Base-by-base conservation (phyloP, 2,888 invertebrate genomes). In the Phymatocera aterrima region DNA sequence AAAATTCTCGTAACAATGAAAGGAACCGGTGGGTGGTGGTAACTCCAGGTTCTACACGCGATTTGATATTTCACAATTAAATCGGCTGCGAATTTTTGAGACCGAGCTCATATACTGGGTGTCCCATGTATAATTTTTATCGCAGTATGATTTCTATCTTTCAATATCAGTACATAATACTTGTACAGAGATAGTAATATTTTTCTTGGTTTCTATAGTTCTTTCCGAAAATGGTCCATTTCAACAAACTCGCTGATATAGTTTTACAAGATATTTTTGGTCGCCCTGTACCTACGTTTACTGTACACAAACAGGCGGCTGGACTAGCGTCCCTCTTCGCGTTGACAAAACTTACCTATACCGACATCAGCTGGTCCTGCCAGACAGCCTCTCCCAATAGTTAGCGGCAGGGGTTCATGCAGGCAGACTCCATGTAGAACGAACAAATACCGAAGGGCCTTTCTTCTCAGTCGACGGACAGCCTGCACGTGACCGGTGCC, bases 341-440 rank as follows among this genome's bases (percentile, higher is more conserved):
- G 37, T 64, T 34, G 61, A 64, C 61, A 34, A 37, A 37, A 34
- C 61, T 64, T 37, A 37, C 37, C 61, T 64, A n/a, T n/a, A 37
- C 61, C 61, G 34, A 64, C 61, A 64, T 64, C 61, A 64, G 61
- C 61, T 64, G 61, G 61, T 18, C 37, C 37, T n/a, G 21, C 61
- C 61, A 64, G 61, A 64, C 61, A 37, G 61, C 37, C 61, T 64
- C 34, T 37, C 28, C 57, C 28, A 57, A 28, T 12, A 64, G 61
- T 37, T 37, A 64, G 61, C 37, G 18, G 61, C 37, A n/a, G 61
- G 61, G 37, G 61, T 18, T 10, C 18, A 21, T n/a, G 61, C 61
- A 37, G 18, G 37, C 37, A 37, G 37, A 34, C 37, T 64, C 37
- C 10, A 64, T 37, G 43, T 43, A 12, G 43, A 37, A 2, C 61